Base-by-base conservation (phyloP, 1,140 invertebrate species). In the Helicoverpa armigera region DNA sequence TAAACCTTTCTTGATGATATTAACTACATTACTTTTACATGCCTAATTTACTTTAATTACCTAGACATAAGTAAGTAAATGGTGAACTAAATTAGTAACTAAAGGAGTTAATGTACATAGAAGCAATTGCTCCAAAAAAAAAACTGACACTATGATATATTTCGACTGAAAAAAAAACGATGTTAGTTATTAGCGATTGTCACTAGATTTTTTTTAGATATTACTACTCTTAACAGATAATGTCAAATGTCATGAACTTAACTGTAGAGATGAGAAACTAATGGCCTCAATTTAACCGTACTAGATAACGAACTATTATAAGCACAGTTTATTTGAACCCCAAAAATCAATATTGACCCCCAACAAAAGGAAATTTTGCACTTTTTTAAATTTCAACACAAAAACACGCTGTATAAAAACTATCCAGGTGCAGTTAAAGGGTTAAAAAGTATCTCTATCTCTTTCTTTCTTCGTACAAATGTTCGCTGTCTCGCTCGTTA, bases 301-400 rank as follows among this genome's bases (percentile, higher is more conserved):
- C 54, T 74, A 88, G 86, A 90, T 94, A 94, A 94, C 92, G 93
- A 94, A 94, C 91, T 86, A 81, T 79, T 83, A 92, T 94, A 91
- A 90, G 50, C 61, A 3, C 16, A 56, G 54, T 67, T 85, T 82
- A 82, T 87, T 90, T 90, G 87, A 83, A 83, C 83, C 83, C 79
- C 83, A 89, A 93, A 94, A 94, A 93, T 92, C 91, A 94, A 94
- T 94, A 92, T 94, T 94, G 92, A 92, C 88, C 88, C 88, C 51
- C 80, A 90, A 90, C 85, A 91, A 91, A 87, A 87, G 79, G 77
- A 91, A 91, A 91, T 92, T 93, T 92, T 92, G 92, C 93, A 93
- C 89, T 92, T 93, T 94, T 93, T 93, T 85, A 91, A 94, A 89
- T 88, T 92, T 88, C 48, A 83, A 90, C 89, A 88, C 86, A 92